Evolutionary conservation across 2,113 vertebrate species (phyloP).

Genomic region (Dolichotis patagonum): DNA sequence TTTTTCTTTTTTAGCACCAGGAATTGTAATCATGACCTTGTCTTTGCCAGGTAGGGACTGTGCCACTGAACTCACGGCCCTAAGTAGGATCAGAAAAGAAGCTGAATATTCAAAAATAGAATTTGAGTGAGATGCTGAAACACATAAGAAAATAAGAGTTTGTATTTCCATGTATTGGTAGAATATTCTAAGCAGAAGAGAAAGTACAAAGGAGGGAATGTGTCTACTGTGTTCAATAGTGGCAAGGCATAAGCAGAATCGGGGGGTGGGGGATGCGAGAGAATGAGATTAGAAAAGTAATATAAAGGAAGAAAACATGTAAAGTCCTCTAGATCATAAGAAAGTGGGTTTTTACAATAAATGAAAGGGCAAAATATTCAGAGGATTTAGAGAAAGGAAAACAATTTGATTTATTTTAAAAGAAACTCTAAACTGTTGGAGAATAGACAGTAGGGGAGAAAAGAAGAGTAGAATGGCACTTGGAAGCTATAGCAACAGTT

Average conservation of each 20-base stretch:
- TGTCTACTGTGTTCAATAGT: constrained; percentile 53
- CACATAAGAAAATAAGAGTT: not conserved
- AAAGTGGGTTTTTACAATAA: not conserved
- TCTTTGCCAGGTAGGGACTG: too few relatives aligned
- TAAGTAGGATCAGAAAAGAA: not conserved
- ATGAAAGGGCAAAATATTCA: not conserved
- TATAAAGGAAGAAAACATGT: constrained; percentile 51
- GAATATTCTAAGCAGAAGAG: constrained; percentile 34
- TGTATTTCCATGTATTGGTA: not conserved
- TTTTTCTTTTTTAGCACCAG: too few relatives aligned
- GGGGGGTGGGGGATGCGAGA: not conserved
- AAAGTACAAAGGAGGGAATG: constrained; percentile 20
- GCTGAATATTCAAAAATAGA: not conserved
- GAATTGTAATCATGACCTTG: too few relatives aligned
- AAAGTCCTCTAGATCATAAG: not conserved
- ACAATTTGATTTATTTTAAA: not conserved
- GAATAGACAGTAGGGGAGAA: not conserved
- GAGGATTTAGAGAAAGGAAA: not conserved
- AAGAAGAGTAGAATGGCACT: not conserved
- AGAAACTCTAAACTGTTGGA: not conserved
- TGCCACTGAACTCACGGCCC: too few relatives aligned
- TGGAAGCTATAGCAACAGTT: not conserved
- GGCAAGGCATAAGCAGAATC: constrained; percentile 30
- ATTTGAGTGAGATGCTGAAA: not conserved
- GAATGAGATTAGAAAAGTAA: constrained; percentile 47